phyloP scores from a whole-genome alignment of 2,113 vertebrate genomes.

The Apaloderma vittatum region DNA sequence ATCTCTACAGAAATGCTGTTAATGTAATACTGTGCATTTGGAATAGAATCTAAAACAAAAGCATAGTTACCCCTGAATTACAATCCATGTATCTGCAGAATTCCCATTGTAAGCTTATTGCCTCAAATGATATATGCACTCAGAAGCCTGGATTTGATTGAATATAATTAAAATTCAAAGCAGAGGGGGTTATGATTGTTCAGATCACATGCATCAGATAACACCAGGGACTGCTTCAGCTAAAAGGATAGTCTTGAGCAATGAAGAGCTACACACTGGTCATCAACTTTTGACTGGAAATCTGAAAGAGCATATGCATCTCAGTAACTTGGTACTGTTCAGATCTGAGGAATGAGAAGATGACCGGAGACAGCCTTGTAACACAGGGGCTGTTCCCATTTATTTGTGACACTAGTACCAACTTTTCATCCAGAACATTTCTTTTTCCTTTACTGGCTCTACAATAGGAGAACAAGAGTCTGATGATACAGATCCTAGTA shows the following conservation, averaged over 20 bases:
- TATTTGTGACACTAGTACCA: background rate
- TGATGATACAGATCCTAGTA: background rate
- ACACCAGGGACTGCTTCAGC: background rate
- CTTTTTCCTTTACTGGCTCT: background rate
- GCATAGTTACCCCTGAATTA: background rate
- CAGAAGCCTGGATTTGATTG: background rate
- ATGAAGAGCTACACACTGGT: background rate
- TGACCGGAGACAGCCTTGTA: background rate
- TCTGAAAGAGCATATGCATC: background rate
- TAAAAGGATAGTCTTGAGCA: background rate
- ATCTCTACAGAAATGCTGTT: background rate
- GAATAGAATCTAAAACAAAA: background rate
- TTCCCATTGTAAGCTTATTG: background rate
- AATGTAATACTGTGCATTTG: background rate
- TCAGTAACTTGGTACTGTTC: background rate
- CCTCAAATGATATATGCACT: background rate
- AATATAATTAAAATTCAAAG: slow-evolving; percentile 7
- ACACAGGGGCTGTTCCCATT: background rate
- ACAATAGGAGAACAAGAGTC: background rate
- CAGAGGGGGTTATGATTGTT: background rate
- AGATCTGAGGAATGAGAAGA: background rate
- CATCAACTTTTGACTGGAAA: background rate
- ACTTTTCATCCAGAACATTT: background rate
- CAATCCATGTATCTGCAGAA: background rate
- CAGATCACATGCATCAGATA: background rate